Evolutionary conservation across 2,797 vertebrate species (phyloP).

Genomic region (Poeciliopsis turneri): DNA sequence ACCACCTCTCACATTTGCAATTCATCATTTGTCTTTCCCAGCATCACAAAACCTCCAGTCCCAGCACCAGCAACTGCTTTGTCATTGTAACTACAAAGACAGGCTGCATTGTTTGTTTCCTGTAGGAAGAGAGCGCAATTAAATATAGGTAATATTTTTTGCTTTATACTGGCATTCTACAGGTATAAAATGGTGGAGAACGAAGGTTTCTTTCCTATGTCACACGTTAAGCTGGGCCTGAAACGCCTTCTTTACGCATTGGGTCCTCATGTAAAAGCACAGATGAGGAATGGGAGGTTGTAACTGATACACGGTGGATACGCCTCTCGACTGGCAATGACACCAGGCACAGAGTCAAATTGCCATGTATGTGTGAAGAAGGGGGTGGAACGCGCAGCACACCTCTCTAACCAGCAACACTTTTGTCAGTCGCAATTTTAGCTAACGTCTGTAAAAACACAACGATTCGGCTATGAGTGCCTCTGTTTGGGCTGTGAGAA

Average conservation of each 20-base stretch:
- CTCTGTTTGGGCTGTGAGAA: slow-evolving; percentile 2
- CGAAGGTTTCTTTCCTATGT: neutral
- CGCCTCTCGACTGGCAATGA: neutral
- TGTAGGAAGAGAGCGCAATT: slow-evolving; percentile 40
- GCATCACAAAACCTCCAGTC: slow-evolving; percentile 60
- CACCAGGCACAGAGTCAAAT: slow-evolving; percentile 1
- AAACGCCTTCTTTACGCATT: neutral
- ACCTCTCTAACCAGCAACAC: neutral
- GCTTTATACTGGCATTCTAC: slow-evolving; percentile 32
- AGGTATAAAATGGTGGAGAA: slow-evolving; percentile 63
- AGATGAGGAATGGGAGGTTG: neutral
- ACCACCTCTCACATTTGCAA: slow-evolving; percentile 77
- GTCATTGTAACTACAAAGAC: slow-evolving; percentile 72
- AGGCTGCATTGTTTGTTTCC: slow-evolving; percentile 60
- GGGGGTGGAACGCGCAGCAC: neutral
- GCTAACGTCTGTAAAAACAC: neutral
- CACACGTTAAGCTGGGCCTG: neutral
- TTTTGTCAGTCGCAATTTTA: neutral
- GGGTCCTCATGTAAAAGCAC: neutral
- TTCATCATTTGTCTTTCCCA: slow-evolving; percentile 72
- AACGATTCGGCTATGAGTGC: neutral
- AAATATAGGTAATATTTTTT: slow-evolving; percentile 49
- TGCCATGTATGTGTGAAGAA: slow-evolving; percentile 8
- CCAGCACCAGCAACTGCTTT: slow-evolving; percentile 57
- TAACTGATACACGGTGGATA: neutral